Evolutionary conservation across 2,888 invertebrate species (phyloP).

Genomic region (Empis stercorea): DNA sequence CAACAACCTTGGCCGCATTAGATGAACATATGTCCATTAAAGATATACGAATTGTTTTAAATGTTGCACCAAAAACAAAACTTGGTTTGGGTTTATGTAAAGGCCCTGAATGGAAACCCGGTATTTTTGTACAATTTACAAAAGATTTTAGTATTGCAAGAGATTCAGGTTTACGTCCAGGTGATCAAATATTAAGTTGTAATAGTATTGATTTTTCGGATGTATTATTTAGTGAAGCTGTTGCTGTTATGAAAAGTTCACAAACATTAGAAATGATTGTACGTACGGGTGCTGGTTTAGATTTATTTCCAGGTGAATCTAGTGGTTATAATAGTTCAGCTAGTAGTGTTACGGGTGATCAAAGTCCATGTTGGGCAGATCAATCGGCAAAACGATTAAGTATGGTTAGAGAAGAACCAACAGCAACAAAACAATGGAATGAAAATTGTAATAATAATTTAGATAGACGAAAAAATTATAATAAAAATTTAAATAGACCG

Average conservation of each 20-base stretch:
- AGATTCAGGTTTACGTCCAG: conserved; percentile 75
- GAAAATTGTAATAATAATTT: conserved; percentile 4
- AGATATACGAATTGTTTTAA: conserved; percentile 61
- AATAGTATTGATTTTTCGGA: conserved; percentile 69
- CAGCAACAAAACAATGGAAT: conserved; percentile 5
- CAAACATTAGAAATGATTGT: conserved; percentile 64
- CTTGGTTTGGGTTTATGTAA: conserved; percentile 79
- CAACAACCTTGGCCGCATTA: conserved; percentile 11
- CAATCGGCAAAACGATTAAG: conserved; percentile 49
- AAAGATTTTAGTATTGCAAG: conserved; percentile 79
- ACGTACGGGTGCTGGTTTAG: conserved; percentile 64
- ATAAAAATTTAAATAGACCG: conserved; percentile 23
- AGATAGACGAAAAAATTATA: conserved; percentile 25
- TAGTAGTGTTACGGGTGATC: conserved; percentile 66
- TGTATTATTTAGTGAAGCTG: conserved; percentile 71
- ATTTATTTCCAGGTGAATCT: conserved; percentile 68
- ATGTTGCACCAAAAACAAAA: conserved; percentile 69
- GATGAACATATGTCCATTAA: conserved; percentile 32
- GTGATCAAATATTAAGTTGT: conserved; percentile 83
- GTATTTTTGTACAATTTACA: conserved; percentile 81
- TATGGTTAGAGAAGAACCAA: conserved; percentile 55
- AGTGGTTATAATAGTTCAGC: conserved; percentile 75
- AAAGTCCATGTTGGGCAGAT: conserved; percentile 54
- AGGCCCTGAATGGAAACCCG: conserved; percentile 76
- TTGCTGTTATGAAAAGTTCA: conserved; percentile 65